These are phyloP conservation scores for Ptychoptera albimana DNA, from an alignment of 2,888 invertebrate species.

Conservation along the genomic window DNA sequence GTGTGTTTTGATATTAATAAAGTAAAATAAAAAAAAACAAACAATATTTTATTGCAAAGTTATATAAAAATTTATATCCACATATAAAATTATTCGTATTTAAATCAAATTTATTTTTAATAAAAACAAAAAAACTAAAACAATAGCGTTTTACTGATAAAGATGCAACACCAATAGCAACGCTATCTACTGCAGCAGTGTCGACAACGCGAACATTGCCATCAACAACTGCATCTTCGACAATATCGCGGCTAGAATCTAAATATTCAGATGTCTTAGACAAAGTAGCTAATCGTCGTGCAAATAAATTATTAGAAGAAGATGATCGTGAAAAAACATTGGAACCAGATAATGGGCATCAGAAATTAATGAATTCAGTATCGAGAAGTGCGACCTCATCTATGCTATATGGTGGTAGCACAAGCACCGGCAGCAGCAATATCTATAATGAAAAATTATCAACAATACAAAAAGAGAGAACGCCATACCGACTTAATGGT, in stretches of 20 bases:
- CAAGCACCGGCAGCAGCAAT: background rate
- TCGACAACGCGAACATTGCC: conserved; percentile 13
- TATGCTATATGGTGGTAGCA: background rate
- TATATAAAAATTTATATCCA: too few species aligned
- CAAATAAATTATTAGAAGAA: conserved; percentile 29
- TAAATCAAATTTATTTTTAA: background rate
- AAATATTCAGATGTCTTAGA: conserved; percentile 65
- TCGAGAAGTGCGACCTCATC: conserved; percentile 34
- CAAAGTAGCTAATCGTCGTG: conserved; percentile 44
- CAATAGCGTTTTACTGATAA: conserved; percentile 16
- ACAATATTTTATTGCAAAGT: too few species aligned
- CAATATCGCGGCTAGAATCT: conserved; percentile 57
- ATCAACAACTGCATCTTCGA: conserved; percentile 23
- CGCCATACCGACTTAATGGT: conserved; percentile 22
- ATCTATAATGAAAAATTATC: too few species aligned
- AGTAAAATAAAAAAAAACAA: too few species aligned
- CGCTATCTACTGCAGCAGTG: conserved; percentile 9
- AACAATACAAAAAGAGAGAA: conserved; percentile 21
- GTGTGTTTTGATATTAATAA: too few species aligned
- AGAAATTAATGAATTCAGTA: background rate
- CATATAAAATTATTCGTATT: too few species aligned
- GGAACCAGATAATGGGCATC: conserved; percentile 36
- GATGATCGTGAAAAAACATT: conserved; percentile 53
- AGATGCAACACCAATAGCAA: conserved; percentile 25
- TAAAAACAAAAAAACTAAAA: conserved; percentile 13